Conservation (phyloP, 2,797 vertebrate genomes). For the Pitangus sulphuratus region DNA sequence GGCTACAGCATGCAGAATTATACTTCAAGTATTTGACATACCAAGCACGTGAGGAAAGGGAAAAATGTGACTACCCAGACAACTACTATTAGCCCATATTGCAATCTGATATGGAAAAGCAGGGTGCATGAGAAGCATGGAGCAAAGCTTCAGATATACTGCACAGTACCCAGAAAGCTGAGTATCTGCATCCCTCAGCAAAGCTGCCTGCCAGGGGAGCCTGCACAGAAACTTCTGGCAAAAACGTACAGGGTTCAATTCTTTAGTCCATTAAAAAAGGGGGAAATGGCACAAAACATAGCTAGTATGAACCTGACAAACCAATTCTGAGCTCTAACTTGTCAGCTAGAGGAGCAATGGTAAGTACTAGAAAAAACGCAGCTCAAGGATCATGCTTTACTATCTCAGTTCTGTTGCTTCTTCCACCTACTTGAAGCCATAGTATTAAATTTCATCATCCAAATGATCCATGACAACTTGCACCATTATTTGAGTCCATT, state of each 20-base stretch:
- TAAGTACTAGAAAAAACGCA: neutral
- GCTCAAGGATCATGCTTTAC: neutral
- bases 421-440: neutral
- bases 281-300: neutral
- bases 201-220: neutral
- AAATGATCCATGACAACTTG: neutral
- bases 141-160: neutral
- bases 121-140: rapidly evolving
- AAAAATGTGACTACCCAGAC: neutral
- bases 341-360: neutral
- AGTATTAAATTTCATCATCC: neutral
- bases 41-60: neutral
- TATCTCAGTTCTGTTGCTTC: neutral
- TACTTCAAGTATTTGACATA: neutral
- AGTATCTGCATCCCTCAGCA: neutral
- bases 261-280: neutral
- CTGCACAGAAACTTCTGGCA: neutral
- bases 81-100: neutral
- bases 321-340: neutral
- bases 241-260: neutral
- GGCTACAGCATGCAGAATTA: neutral
- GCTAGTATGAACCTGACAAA: neutral
- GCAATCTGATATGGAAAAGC: neutral
- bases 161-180: rapidly evolving
- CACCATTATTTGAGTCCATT: neutral